These are phyloP conservation scores for Anaspis maculata DNA, from an alignment of 2,888 invertebrate species.

Conservation along the genomic window DNA sequence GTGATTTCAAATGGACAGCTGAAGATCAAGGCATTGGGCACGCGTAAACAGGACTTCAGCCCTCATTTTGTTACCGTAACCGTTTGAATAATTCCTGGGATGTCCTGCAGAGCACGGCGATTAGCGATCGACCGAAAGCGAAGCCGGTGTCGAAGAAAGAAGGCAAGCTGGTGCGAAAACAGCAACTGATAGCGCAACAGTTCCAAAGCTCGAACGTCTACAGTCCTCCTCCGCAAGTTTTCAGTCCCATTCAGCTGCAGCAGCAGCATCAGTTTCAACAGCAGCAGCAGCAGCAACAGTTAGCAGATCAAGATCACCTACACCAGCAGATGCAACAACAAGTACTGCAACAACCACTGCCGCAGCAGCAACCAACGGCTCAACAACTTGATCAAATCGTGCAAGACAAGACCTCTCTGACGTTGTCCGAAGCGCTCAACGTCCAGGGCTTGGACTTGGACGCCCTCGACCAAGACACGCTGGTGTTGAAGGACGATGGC, in stretches of 20 bases:
- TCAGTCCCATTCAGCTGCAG: constrained; percentile 46
- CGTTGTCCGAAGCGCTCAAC: constrained; percentile 32
- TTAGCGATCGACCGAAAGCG: constrained; percentile 77
- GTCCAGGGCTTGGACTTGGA: constrained; percentile 35
- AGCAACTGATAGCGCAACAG: constrained; percentile 39
- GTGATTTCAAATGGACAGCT: too few relatives aligned
- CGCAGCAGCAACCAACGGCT: too few relatives aligned
- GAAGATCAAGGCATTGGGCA: too few relatives aligned
- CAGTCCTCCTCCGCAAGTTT: constrained; percentile 44
- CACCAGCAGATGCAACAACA: too few relatives aligned
- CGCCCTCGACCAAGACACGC: constrained; percentile 30
- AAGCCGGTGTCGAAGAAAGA: constrained; percentile 76
- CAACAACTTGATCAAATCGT: too few relatives aligned
- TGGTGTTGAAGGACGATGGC: constrained; percentile 33
- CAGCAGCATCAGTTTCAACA: constrained; percentile 33
- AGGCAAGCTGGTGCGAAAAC: constrained; percentile 63
- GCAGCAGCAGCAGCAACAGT: constrained; percentile 24
- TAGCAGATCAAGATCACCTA: constrained; percentile 20
- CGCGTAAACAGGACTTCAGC: too few relatives aligned
- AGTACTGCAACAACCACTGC: too few relatives aligned
- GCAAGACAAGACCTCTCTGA: too few relatives aligned
- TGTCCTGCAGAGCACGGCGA: constrained; percentile 67
- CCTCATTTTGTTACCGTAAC: too few relatives aligned
- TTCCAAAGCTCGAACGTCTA: constrained; percentile 21
- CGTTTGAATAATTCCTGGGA: too few relatives aligned